Percentiles rank a stretch among this genome's conserved stretches.
Conservation (phyloP, 2,888 invertebrate species). For the Epinotia bilunana region DNA sequence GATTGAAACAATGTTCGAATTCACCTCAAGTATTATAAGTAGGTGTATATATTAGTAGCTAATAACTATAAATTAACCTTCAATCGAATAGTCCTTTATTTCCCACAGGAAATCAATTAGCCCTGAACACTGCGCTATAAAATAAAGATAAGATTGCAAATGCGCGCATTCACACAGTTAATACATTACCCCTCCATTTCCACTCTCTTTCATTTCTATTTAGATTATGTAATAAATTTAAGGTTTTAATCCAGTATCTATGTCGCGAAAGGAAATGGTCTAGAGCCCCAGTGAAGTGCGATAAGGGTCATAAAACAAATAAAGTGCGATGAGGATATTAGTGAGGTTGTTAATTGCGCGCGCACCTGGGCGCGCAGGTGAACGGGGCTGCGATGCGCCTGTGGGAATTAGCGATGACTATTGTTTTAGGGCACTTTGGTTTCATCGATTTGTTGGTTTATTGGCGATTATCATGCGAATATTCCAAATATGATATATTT, state of each 20-base stretch:
- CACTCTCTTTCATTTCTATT: conserved; percentile 64
- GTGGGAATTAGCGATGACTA: conserved; percentile 64
- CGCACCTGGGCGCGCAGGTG: conserved; percentile 82
- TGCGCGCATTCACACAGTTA: conserved; percentile 69
- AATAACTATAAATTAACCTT: conserved; percentile 32
- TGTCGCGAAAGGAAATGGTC: conserved; percentile 64
- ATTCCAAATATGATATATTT: conserved; percentile 10
- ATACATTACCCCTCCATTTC: conserved; percentile 61
- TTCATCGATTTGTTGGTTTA: conserved; percentile 52
- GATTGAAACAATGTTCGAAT: neutral
- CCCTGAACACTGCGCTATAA: conserved; percentile 61
- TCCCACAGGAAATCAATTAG: conserved; percentile 71
- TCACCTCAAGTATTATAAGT: neutral
- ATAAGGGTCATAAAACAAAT: conserved; percentile 73
- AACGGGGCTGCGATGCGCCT: conserved; percentile 73
- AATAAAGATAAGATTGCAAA: conserved; percentile 70
- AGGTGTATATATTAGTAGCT: conserved; percentile 6
- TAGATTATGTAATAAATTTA: conserved; percentile 69
- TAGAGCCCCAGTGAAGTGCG: conserved; percentile 57
- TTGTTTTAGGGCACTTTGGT: conserved; percentile 49
- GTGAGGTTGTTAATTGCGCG: conserved; percentile 77
- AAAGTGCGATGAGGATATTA: conserved; percentile 69
- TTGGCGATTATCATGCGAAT: conserved; percentile 48
- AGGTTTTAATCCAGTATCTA: conserved; percentile 54
- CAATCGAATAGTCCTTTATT: conserved; percentile 47